phyloP scores from a whole-genome alignment of 2,797 vertebrate genomes.

The Helicolenus hilgendorfi region DNA sequence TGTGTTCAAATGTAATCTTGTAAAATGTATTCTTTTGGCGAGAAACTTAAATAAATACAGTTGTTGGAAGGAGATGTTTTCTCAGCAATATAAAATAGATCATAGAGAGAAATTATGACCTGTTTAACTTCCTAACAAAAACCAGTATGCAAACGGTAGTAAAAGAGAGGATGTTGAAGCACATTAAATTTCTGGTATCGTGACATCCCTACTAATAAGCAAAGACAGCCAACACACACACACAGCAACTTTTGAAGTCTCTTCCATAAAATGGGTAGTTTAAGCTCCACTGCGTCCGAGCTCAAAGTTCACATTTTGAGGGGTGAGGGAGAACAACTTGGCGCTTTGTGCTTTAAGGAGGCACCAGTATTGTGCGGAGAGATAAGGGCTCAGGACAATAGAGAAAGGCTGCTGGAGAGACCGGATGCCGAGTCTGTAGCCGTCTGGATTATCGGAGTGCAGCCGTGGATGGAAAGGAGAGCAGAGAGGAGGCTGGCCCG shows the following conservation, averaged over 20 bases:
- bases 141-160: too few relatives aligned
- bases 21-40: fast-evolving
- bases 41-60: fast-evolving
- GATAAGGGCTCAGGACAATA: conserved; percentile 75
- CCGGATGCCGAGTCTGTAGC: conserved; percentile 40
- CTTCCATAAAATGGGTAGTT: neutral
- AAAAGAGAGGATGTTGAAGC: too few relatives aligned
- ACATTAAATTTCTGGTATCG: too few relatives aligned
- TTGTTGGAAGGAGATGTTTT: too few relatives aligned
- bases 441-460: conserved; percentile 71
- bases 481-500: conserved; percentile 36
- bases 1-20: too few relatives aligned
- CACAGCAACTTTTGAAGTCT: conserved; percentile 30
- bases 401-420: conserved; percentile 35
- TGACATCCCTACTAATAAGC: neutral
- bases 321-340: conserved; percentile 52
- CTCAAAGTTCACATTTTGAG: conserved; percentile 66
- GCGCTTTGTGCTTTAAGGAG: conserved; percentile 60
- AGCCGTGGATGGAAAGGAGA: conserved; percentile 53
- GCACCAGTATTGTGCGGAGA: conserved; percentile 36
- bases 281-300: conserved; percentile 6
- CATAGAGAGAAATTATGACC: fast-evolving
- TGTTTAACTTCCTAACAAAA: too few relatives aligned
- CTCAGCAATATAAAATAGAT: too few relatives aligned
- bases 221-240: neutral